These are phyloP conservation scores for Myotis findleyi DNA, from an alignment of 2,797 vertebrate genomes.

Conservation along the genomic window DNA sequence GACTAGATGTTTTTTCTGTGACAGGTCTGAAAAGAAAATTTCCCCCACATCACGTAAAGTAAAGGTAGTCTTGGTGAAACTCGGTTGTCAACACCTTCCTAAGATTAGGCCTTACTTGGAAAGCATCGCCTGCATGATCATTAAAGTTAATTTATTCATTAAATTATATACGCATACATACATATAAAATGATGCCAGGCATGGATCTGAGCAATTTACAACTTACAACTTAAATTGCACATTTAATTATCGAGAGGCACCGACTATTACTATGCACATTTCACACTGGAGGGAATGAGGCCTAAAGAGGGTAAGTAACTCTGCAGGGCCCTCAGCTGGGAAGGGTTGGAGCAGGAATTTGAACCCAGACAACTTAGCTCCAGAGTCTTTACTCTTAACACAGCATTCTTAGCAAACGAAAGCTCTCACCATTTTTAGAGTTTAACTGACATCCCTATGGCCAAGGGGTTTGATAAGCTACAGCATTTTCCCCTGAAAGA, in stretches of 20 bases:
- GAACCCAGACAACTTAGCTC: neutral
- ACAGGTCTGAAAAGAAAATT: neutral
- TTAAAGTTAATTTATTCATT: slow-evolving; percentile 40
- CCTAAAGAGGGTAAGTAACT: neutral
- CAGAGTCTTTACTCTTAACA: neutral
- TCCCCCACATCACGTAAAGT: neutral
- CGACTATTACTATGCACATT: neutral
- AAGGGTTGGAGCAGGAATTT: neutral
- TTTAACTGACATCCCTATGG: neutral
- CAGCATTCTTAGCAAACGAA: neutral
- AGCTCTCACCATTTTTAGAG: neutral
- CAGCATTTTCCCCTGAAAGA: neutral
- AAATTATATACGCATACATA: neutral
- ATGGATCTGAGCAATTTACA: neutral
- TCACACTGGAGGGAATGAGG: neutral
- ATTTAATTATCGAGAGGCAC: neutral
- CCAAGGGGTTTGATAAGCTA: neutral
- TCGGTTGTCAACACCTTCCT: neutral
- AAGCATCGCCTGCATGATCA: slow-evolving; percentile 27
- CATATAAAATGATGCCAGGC: neutral
- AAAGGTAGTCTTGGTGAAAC: neutral
- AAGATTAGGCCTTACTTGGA: slow-evolving; percentile 26
- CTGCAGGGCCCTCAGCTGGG: neutral
- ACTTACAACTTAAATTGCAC: neutral
- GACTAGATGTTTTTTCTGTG: neutral